phyloP scores from a whole-genome alignment of 2,113 vertebrate species.

The Spizaetus ornatus region DNA sequence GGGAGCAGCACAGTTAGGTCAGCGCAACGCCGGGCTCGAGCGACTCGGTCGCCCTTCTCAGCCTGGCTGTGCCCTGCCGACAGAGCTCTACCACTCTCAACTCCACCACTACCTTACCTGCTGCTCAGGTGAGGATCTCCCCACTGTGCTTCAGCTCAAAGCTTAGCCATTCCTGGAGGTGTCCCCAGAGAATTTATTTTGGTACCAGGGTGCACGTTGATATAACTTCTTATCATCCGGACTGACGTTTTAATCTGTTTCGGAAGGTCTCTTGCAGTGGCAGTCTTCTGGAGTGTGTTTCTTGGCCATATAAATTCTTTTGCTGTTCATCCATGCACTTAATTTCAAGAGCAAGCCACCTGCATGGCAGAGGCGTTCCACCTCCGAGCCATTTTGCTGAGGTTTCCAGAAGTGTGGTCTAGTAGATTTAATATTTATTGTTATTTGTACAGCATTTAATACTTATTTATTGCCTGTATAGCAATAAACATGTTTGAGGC shows the following conservation, averaged over 20 bases:
- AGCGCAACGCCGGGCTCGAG: fast-evolving
- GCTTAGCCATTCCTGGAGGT: neutral
- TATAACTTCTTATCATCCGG: neutral
- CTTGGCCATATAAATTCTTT: neutral
- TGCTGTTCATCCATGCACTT: neutral
- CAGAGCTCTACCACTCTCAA: neutral
- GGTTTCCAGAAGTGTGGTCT: neutral
- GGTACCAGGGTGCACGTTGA: neutral
- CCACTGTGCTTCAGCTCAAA: neutral
- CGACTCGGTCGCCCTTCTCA: neutral
- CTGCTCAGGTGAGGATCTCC: neutral
- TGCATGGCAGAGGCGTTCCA: neutral
- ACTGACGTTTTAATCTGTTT: neutral
- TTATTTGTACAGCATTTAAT: slow-evolving; percentile 6
- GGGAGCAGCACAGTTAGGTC: neutral
- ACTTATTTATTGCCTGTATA: neutral
- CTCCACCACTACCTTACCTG: neutral
- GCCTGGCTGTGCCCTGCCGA: neutral
- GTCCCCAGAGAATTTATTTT: neutral
- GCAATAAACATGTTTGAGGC: neutral
- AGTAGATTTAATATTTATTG: slow-evolving; percentile 19
- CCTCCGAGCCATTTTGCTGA: neutral
- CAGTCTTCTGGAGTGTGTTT: neutral
- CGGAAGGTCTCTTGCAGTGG: neutral
- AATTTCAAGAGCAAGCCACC: neutral